Conservation (phyloP, 2,113 vertebrate genomes). For the Opisthocomus hoazin region DNA sequence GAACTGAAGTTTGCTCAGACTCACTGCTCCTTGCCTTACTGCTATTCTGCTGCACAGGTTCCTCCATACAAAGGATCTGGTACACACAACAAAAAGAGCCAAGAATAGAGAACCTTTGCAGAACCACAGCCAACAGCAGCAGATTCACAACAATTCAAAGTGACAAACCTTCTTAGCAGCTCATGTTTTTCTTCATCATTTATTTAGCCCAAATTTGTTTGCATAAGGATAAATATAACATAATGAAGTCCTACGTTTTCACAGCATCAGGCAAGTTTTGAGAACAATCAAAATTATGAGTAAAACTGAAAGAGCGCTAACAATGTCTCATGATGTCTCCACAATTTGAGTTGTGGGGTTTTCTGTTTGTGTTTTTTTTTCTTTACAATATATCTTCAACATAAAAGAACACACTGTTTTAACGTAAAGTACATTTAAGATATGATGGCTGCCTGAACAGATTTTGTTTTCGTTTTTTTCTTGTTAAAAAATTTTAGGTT, state of each 20-base stretch:
- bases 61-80: background rate
- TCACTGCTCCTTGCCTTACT: background rate
- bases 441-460: background rate
- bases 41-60: background rate
- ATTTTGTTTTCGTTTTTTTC: background rate
- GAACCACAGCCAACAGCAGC: background rate
- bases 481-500: background rate
- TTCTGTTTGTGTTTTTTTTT: background rate
- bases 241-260: background rate
- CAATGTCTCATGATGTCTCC: background rate
- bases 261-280: background rate
- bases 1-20: background rate
- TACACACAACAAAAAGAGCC: background rate
- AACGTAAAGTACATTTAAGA: background rate
- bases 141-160: background rate
- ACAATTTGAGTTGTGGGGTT: background rate
- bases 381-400: background rate
- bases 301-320: background rate
- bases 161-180: background rate
- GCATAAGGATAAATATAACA: background rate
- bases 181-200: background rate
- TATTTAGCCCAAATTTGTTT: background rate
- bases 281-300: background rate
- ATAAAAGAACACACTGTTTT: background rate
- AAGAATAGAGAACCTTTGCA: background rate